Evolutionary conservation across 2,888 invertebrate species (phyloP).

Genomic region (Ornithoptera alexandrae): DNA sequence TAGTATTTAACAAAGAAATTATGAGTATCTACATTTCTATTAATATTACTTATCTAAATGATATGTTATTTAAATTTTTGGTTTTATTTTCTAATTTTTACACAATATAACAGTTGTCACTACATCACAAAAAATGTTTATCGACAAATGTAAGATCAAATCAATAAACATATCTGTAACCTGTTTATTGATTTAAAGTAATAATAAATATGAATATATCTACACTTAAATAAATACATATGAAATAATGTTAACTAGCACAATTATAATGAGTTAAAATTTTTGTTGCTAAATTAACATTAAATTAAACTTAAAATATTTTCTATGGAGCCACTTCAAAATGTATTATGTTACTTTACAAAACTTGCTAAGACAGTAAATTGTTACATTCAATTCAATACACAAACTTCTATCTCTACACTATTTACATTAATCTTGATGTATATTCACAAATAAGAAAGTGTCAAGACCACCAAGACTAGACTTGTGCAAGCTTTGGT

Average conservation of each 20-base stretch:
- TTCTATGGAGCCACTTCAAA: not conserved
- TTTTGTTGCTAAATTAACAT: not conserved
- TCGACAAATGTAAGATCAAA: too few relatives aligned
- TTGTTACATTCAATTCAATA: not conserved
- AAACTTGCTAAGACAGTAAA: too few relatives aligned
- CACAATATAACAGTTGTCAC: not conserved
- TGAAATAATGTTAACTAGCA: not conserved
- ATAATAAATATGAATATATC: too few relatives aligned
- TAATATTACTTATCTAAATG: not conserved
- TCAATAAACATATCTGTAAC: too few relatives aligned
- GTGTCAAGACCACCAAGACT: not conserved
- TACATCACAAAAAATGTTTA: too few relatives aligned
- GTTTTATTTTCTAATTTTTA: constrained; percentile 2
- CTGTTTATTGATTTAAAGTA: too few relatives aligned
- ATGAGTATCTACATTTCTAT: not conserved
- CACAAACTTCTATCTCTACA: not conserved
- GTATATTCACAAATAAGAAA: not conserved
- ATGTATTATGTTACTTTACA: not conserved
- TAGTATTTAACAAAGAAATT: too few relatives aligned
- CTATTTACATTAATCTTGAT: not conserved
- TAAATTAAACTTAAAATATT: not conserved
- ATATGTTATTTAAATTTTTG: constrained; percentile 5
- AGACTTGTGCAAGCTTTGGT: too few relatives aligned
- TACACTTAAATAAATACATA: not conserved
- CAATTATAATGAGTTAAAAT: not conserved